Conservation (phyloP, 2,113 vertebrate genomes). For the Rutilus rutilus region DNA sequence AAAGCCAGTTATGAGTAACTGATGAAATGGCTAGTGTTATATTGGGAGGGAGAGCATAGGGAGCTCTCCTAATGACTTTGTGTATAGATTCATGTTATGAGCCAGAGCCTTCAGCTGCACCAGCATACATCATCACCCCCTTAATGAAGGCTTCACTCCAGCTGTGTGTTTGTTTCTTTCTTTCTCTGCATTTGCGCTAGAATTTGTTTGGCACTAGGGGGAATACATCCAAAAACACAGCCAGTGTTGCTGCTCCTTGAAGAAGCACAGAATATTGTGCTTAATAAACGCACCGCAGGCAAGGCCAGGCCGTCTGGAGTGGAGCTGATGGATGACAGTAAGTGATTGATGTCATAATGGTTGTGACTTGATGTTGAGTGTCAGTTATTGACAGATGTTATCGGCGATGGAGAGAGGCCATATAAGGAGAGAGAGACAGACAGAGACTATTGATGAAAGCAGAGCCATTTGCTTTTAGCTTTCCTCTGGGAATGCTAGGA, state of each 20-base stretch:
- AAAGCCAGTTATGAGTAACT: background rate
- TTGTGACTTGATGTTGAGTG: constrained; percentile 9
- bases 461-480: background rate
- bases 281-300: background rate
- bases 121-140: constrained; percentile 30
- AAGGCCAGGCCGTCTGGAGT: constrained; percentile 12
- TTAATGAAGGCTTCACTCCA: constrained; percentile 38
- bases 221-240: constrained; percentile 19
- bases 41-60: background rate
- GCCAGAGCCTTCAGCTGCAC: constrained; percentile 19
- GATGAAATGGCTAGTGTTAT: background rate
- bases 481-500: background rate
- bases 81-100: constrained; percentile 33
- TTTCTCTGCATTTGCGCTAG: background rate
- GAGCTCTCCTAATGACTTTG: constrained; percentile 25
- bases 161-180: constrained; percentile 36
- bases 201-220: constrained; percentile 2
- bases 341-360: constrained; percentile 28
- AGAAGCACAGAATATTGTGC: background rate
- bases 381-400: constrained; percentile 36
- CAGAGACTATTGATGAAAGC: background rate
- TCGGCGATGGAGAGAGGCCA: background rate
- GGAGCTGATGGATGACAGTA: constrained; percentile 28
- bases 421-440: background rate
- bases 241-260: background rate